Percentiles rank a stretch among this genome's conserved stretches.
Conservation (phyloP, 2,113 vertebrate genomes). For the Oryzias celebensis region DNA sequence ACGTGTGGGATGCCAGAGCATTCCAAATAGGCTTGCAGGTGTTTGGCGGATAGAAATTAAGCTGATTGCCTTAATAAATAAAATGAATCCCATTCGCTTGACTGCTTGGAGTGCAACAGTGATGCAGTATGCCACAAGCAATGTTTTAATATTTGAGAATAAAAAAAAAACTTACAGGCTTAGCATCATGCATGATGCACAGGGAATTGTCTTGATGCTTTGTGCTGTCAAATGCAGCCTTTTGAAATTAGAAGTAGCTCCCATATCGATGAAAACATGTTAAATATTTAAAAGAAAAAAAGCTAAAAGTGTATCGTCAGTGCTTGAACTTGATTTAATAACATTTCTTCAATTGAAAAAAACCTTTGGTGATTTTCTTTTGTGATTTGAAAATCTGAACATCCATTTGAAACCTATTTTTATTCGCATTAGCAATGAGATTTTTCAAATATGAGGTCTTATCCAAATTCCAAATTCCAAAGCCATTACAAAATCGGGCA, state of each 20-base stretch:
- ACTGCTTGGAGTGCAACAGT: slow-evolving; percentile 20
- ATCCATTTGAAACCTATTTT: slow-evolving; percentile 1
- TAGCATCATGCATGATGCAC: slow-evolving; percentile 37
- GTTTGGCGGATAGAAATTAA: slow-evolving; percentile 51
- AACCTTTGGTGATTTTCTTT: slow-evolving; percentile 13
- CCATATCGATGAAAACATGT: slow-evolving; percentile 38
- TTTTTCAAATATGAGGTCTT: not conserved
- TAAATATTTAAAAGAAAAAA: slow-evolving; percentile 63
- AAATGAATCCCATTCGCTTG: slow-evolving; percentile 32
- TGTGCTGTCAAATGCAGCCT: slow-evolving; percentile 23
- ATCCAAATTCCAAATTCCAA: no score
- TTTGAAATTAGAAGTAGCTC: slow-evolving; percentile 41
- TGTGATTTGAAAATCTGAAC: slow-evolving; percentile 9
- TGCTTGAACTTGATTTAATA: slow-evolving; percentile 29
- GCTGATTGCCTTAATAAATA: slow-evolving; percentile 51
- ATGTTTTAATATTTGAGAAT: slow-evolving; percentile 46
- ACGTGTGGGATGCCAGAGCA: slow-evolving; percentile 48
- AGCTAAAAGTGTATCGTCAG: slow-evolving; percentile 26
- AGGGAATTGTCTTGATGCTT: slow-evolving; percentile 28
- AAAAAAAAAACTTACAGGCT: slow-evolving; percentile 35
- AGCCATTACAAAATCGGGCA: no score
- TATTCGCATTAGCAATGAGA: not conserved
- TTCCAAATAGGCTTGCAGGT: slow-evolving; percentile 42
- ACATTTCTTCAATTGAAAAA: slow-evolving; percentile 35
- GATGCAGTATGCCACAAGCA: slow-evolving; percentile 30